phyloP scores from a whole-genome alignment of 1,140 invertebrate genomes.

The Agraylea sexmaculata region DNA sequence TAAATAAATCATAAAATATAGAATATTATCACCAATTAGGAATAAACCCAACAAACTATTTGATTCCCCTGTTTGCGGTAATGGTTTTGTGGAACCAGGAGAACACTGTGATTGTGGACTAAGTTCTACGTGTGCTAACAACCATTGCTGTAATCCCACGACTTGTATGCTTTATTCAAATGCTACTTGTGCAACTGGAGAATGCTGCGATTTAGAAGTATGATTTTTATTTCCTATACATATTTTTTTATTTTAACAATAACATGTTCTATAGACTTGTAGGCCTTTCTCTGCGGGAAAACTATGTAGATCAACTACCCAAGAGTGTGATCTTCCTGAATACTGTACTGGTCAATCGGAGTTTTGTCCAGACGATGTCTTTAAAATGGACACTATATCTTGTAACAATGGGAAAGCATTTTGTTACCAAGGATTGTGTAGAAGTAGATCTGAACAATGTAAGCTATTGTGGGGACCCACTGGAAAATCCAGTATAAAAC shows the following conservation, averaged over 20 bases:
- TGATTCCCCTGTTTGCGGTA: slow-evolving; percentile 86
- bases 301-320: slow-evolving; percentile 64
- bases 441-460: slow-evolving; percentile 89
- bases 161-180: slow-evolving; percentile 80
- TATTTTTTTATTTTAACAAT: too few relatives aligned
- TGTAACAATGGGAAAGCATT: slow-evolving; percentile 75
- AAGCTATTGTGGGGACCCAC: slow-evolving; percentile 88
- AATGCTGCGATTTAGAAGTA: slow-evolving; percentile 82
- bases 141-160: slow-evolving; percentile 79
- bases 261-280: slow-evolving; percentile 60
- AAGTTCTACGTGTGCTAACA: slow-evolving; percentile 33
- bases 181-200: slow-evolving; percentile 87
- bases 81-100: slow-evolving; percentile 88
- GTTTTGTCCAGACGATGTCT: slow-evolving; percentile 86
- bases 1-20: too few relatives aligned
- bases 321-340: slow-evolving; percentile 92
- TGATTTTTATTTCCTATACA: too few relatives aligned
- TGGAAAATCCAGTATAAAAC: slow-evolving; percentile 67
- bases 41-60: slow-evolving; percentile 64
- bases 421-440: slow-evolving; percentile 85
- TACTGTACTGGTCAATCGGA: slow-evolving; percentile 89
- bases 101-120: slow-evolving; percentile 94
- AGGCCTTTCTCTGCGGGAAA: slow-evolving; percentile 63
- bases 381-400: slow-evolving; percentile 74
- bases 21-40: too few relatives aligned